Evolutionary conservation across 2,797 vertebrate species (phyloP).

Genomic region (Megalops cyprinoides): DNA sequence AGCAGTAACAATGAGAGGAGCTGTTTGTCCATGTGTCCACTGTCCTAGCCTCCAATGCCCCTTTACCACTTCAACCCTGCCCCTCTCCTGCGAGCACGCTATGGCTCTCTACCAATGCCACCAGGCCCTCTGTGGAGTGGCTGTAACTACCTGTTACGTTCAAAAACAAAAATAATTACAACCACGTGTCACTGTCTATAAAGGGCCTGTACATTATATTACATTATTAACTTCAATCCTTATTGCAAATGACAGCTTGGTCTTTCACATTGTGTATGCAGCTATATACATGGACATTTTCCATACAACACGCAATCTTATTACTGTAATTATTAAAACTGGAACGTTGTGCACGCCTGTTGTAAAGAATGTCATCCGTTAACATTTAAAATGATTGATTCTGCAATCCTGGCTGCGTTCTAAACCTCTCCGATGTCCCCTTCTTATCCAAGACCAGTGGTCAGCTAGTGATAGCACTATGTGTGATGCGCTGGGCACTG

Average conservation of each 20-base stretch:
- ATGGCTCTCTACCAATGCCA: neutral
- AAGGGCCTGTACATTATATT: conserved; percentile 10
- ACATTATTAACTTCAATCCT: conserved; percentile 16
- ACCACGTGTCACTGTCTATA: conserved; percentile 15
- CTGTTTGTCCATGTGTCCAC: neutral
- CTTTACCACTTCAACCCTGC: conserved; percentile 14
- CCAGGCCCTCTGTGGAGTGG: neutral
- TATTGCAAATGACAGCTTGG: conserved; percentile 15
- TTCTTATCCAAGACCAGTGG: conserved; percentile 3
- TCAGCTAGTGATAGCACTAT: neutral
- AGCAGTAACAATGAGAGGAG: neutral
- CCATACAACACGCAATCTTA: conserved; percentile 9
- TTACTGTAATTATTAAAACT: conserved; percentile 2
- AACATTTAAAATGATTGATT: conserved; percentile 2
- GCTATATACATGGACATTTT: conserved; percentile 10
- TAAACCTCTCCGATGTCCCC: neutral
- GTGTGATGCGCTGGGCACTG: neutral
- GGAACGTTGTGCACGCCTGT: neutral
- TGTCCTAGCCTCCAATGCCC: neutral
- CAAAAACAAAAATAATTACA: conserved; percentile 11
- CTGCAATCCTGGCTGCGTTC: conserved; percentile 1
- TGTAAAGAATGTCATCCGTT: conserved; percentile 10
- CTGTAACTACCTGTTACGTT: conserved; percentile 14
- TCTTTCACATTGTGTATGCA: conserved; percentile 12
- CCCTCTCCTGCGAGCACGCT: neutral